phyloP scores from a whole-genome alignment of 2,888 invertebrate species.

The Amphipoea oculea region DNA sequence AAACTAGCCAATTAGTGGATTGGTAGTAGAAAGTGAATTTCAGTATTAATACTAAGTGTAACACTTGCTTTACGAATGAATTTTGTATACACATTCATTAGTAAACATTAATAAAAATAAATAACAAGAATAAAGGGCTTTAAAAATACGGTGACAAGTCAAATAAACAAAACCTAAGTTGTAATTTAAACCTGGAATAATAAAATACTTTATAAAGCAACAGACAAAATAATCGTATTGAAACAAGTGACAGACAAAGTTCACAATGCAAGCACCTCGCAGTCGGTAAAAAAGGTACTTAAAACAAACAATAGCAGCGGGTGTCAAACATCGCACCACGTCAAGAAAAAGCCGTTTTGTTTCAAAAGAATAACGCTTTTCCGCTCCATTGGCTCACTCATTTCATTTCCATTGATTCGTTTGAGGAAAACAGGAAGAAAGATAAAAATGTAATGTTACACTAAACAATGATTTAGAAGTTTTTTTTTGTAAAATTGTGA shows the following conservation, averaged over 20 bases:
- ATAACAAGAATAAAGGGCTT: background rate
- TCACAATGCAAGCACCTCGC: constrained; percentile 33
- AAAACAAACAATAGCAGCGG: constrained; percentile 70
- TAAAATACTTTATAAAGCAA: background rate
- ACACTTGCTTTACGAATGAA: background rate
- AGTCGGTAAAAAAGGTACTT: constrained; percentile 35
- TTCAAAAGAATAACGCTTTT: constrained; percentile 81
- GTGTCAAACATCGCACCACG: constrained; percentile 71
- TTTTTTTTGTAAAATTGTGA: constrained; percentile 30
- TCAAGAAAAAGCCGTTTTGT: constrained; percentile 78
- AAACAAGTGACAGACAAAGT: constrained; percentile 42
- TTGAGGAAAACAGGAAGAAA: constrained; percentile 68
- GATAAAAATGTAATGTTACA: constrained; percentile 63
- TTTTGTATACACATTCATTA: background rate
- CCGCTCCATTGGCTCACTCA: constrained; percentile 79
- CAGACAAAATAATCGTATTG: constrained; percentile 21
- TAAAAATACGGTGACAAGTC: background rate
- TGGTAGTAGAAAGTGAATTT: background rate
- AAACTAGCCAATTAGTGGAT: constrained; percentile 1
- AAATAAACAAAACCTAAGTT: background rate
- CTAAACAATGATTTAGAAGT: constrained; percentile 58
- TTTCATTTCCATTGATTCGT: constrained; percentile 76
- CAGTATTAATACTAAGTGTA: constrained; percentile 4
- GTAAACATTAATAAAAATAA: background rate
- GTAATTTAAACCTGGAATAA: constrained; percentile 10